phyloP scores from a whole-genome alignment of 2,888 invertebrate species.

The Andrena haemorrhoa region DNA sequence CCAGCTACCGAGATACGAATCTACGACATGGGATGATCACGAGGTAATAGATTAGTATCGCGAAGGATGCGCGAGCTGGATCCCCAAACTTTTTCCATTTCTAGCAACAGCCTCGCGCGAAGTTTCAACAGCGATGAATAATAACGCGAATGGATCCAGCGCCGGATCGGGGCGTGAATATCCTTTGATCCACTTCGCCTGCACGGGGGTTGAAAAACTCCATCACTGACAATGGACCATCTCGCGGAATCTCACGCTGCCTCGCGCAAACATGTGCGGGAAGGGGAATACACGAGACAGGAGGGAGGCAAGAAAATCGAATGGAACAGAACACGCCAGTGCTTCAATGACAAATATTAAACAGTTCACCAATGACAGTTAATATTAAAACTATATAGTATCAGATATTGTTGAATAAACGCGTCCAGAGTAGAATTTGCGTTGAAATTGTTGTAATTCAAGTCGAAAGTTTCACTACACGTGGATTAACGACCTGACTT shows the following conservation, averaged over 20 bases:
- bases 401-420: slow-evolving; percentile 1
- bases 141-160: slow-evolving; percentile 19
- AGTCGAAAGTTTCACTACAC: no score
- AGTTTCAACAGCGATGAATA: slow-evolving; percentile 22
- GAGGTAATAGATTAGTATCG: slow-evolving; percentile 26
- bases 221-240: slow-evolving; percentile 22
- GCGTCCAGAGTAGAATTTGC: not conserved
- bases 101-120: slow-evolving; percentile 8
- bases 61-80: not conserved
- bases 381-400: not conserved
- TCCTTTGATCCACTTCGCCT: slow-evolving; percentile 15
- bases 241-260: slow-evolving; percentile 23
- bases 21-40: not conserved
- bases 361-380: not conserved
- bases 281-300: not conserved
- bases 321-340: not conserved
- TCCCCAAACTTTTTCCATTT: slow-evolving; percentile 28
- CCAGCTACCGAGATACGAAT: not conserved
- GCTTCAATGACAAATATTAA: not conserved
- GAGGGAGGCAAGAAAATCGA: not conserved
- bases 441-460: not conserved
- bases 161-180: slow-evolving; percentile 12
- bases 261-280: not conserved
- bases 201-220: slow-evolving; percentile 18
- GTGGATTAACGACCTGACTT: no score